These are phyloP conservation scores for Esox masquinongy DNA, from an alignment of 2,797 vertebrate species.

Conservation along the genomic window DNA sequence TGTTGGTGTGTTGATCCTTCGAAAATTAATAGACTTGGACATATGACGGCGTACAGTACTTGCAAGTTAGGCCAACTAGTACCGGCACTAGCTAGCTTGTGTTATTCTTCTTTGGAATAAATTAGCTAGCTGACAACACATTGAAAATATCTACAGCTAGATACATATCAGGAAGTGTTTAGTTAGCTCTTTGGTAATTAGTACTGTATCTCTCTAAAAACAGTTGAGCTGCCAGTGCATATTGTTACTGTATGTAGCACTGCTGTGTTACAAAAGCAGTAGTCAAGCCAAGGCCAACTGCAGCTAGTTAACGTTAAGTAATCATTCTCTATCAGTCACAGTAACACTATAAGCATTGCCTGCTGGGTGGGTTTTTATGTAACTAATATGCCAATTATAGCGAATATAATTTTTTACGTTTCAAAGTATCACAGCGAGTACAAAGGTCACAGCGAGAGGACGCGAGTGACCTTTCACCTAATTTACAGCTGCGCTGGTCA, in stretches of 20 bases:
- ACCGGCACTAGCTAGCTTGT: background rate
- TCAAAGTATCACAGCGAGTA: background rate
- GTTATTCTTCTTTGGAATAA: background rate
- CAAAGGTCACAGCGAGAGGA: slow-evolving; percentile 32
- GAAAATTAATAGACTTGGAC: background rate
- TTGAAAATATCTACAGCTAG: background rate
- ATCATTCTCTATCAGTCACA: background rate
- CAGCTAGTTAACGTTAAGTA: background rate
- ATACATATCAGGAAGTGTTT: too few species aligned
- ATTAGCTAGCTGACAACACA: background rate
- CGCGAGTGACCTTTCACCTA: slow-evolving; percentile 65
- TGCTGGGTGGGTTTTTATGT: background rate
- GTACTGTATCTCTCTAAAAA: background rate
- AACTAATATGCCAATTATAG: background rate
- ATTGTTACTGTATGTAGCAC: background rate
- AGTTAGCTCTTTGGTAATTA: too few species aligned
- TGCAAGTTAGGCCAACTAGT: background rate
- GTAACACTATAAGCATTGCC: background rate
- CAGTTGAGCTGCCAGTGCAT: background rate
- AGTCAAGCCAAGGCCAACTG: background rate
- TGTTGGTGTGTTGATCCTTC: background rate
- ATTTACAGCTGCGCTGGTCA: slow-evolving; percentile 1
- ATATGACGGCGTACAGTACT: background rate
- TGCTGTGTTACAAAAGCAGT: background rate
- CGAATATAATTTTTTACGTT: background rate